Percentiles rank a stretch among this genome's conserved stretches.
These are phyloP conservation scores for Bovichtus diacanthus DNA, from an alignment of 2,797 vertebrate genomes.

Conservation along the genomic window DNA sequence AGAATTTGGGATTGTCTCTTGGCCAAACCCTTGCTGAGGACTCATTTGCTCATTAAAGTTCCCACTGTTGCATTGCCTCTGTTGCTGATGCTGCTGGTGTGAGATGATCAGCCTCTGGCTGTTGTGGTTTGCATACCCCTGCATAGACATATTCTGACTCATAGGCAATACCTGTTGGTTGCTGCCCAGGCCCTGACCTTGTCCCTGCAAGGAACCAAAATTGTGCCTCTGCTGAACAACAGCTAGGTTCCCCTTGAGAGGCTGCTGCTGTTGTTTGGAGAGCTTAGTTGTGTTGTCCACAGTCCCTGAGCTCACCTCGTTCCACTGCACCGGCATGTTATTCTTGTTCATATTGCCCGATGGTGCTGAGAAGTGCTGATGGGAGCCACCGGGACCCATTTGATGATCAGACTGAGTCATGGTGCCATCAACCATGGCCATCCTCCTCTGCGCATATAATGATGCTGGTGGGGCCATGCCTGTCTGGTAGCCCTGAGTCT, in stretches of 20 bases:
- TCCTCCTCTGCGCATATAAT: conserved; percentile 86
- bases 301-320: conserved; percentile 97
- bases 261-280: conserved; percentile 84
- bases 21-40: conserved; percentile 85
- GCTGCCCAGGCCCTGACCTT: conserved; percentile 80
- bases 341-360: conserved; percentile 87
- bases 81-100: conserved; percentile 83
- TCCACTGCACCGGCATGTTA: conserved; percentile 99
- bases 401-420: conserved; percentile 82
- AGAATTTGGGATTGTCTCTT: conserved; percentile 80
- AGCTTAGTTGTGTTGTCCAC: conserved; percentile 85
- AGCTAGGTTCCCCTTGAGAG: conserved; percentile 86
- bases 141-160: conserved; percentile 83
- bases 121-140: conserved; percentile 79
- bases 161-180: conserved; percentile 76
- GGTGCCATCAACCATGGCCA: conserved; percentile 84
- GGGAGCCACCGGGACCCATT: conserved; percentile 76
- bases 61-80: conserved; percentile 81
- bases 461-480: conserved; percentile 83
- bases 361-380: conserved; percentile 70
- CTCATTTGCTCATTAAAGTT: conserved; percentile 79
- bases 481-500: conserved; percentile 86
- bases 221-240: conserved; percentile 91
- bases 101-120: conserved; percentile 83
- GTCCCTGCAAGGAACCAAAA: conserved; percentile 88